phyloP scores from a whole-genome alignment of 2,797 vertebrate genomes.

The Eupleurogrammus muticus region DNA sequence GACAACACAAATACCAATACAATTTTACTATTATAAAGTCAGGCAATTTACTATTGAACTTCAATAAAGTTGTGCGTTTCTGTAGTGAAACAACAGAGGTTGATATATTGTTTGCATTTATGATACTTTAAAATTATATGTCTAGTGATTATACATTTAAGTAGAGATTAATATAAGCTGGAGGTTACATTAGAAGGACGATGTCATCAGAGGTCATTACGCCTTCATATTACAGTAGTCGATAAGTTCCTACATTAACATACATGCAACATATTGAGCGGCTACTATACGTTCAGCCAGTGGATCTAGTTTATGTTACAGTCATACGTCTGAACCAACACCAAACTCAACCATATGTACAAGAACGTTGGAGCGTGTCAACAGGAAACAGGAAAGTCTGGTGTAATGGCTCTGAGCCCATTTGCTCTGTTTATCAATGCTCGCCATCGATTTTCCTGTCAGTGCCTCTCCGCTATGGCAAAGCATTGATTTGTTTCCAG shows the following conservation, averaged over 20 bases:
- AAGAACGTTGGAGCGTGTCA: slow-evolving; percentile 28
- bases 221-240: slow-evolving; percentile 52
- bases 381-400: slow-evolving; percentile 43
- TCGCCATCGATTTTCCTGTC: slow-evolving; percentile 67
- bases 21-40: not conserved
- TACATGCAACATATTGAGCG: slow-evolving; percentile 55
- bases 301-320: slow-evolving; percentile 11
- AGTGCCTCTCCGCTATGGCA: slow-evolving; percentile 65
- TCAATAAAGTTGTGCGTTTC: too few species aligned
- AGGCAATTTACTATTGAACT: not conserved
- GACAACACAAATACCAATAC: too few species aligned
- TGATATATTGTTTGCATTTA: not conserved
- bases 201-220: slow-evolving; percentile 57
- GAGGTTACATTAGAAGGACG: slow-evolving; percentile 68
- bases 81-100: not conserved
- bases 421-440: slow-evolving; percentile 69
- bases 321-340: slow-evolving; percentile 12
- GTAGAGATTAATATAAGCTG: slow-evolving; percentile 7
- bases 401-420: slow-evolving; percentile 53
- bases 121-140: not conserved
- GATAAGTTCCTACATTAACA: slow-evolving; percentile 64
- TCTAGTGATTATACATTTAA: too few species aligned
- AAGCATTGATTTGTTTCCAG: slow-evolving; percentile 72
- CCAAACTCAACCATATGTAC: slow-evolving; percentile 13
- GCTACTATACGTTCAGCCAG: slow-evolving; percentile 16